Percentiles rank a stretch among this genome's conserved stretches.
These are phyloP conservation scores for Maccullochella peelii DNA, from an alignment of 2,113 vertebrate genomes.

Conservation along the genomic window DNA sequence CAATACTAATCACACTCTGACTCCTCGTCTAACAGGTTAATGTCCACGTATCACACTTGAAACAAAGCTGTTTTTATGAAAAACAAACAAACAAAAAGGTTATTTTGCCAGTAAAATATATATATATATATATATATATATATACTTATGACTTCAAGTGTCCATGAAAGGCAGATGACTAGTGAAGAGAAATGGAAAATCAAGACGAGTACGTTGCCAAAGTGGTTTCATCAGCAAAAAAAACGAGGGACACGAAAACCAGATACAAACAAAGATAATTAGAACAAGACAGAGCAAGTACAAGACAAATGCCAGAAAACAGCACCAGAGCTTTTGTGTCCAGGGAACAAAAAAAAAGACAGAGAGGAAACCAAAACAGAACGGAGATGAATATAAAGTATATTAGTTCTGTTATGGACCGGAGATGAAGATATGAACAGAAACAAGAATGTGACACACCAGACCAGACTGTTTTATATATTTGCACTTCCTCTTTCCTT, in stretches of 20 bases:
- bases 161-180: background rate
- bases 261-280: slow-evolving; percentile 39
- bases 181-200: background rate
- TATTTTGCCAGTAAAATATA: too few relatives aligned
- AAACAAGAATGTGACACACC: too few relatives aligned
- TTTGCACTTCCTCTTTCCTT: background rate
- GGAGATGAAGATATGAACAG: too few relatives aligned
- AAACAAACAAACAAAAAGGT: too few relatives aligned
- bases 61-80: too few relatives aligned
- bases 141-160: background rate
- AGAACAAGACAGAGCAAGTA: slow-evolving; percentile 34
- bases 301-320: background rate
- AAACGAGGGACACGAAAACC: background rate
- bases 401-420: background rate
- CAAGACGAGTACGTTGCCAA: background rate
- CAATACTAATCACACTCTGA: background rate
- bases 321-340: background rate
- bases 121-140: too few relatives aligned
- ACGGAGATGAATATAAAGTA: background rate
- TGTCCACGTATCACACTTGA: too few relatives aligned
- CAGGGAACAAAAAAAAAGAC: background rate
- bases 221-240: background rate
- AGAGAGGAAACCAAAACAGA: background rate
- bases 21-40: too few relatives aligned
- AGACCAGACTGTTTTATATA: background rate